phyloP scores from a whole-genome alignment of 92 coral and sea anemone genomes.

The Metridium senile region DNA sequence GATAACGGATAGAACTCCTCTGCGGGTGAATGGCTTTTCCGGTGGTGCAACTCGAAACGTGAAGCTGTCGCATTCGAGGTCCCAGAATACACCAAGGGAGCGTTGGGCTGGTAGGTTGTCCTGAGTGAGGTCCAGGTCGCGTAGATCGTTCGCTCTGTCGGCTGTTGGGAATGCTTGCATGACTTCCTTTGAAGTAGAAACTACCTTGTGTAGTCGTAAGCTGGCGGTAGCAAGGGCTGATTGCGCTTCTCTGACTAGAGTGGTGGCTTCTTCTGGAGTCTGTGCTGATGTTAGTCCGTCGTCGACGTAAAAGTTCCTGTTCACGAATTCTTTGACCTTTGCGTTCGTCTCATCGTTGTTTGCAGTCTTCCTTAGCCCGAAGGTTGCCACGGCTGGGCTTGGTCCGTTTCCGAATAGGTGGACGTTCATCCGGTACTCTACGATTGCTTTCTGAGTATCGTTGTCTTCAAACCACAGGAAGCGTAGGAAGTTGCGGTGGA shows the following conservation, averaged over 20 bases:
- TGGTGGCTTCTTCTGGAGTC: constrained; percentile 20
- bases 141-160: constrained; percentile 45
- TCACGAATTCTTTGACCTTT: constrained; percentile 24
- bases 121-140: constrained; percentile 44
- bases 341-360: constrained; percentile 29
- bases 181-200: constrained; percentile 27
- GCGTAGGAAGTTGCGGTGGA: constrained; percentile 61
- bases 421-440: constrained; percentile 65
- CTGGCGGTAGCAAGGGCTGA: constrained; percentile 34
- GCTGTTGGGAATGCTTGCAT: constrained; percentile 43
- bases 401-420: constrained; percentile 69
- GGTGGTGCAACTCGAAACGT: constrained; percentile 16
- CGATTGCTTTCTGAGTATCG: constrained; percentile 38
- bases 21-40: constrained; percentile 33
- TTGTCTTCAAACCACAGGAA: constrained; percentile 68
- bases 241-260: constrained; percentile 15
- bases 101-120: constrained; percentile 59
- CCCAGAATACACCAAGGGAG: constrained; percentile 57
- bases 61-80: constrained; percentile 27
- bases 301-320: constrained; percentile 44
- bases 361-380: constrained; percentile 48
- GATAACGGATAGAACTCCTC: constrained; percentile 25
- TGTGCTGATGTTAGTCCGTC: constrained; percentile 41
- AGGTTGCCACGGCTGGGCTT: constrained; percentile 67
- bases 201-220: constrained; percentile 45